These are phyloP conservation scores for Drosophila ercepeae DNA, from an alignment of 1,140 invertebrate species.

Conservation along the genomic window DNA sequence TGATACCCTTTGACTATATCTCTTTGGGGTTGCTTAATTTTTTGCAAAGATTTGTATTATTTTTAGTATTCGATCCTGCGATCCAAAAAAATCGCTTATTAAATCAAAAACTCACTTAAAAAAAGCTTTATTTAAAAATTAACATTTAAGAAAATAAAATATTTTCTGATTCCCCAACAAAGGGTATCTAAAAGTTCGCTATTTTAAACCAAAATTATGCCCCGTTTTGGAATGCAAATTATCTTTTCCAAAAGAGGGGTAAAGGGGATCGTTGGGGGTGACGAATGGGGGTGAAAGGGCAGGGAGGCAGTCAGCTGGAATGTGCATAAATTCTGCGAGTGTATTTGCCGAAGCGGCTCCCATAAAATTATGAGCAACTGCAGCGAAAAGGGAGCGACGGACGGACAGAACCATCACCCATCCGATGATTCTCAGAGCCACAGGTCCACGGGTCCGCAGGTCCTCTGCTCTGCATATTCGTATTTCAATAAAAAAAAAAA, in stretches of 20 bases:
- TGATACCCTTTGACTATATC: constrained; percentile 5
- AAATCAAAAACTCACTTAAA: too few species aligned
- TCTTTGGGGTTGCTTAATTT: not conserved
- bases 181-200: not conserved
- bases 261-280: not conserved
- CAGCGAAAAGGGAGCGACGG: constrained; percentile 21
- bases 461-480: constrained; percentile 6
- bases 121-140: too few species aligned
- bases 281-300: constrained; percentile 1
- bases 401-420: constrained; percentile 30
- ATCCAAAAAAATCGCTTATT: too few species aligned
- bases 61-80: too few species aligned
- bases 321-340: constrained; percentile 81
- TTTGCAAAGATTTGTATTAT: not conserved
- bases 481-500: constrained; percentile 17
- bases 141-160: too few species aligned
- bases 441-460: constrained; percentile 11
- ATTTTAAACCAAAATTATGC: not conserved
- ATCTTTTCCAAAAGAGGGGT: constrained; percentile 36
- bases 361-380: constrained; percentile 79
- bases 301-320: constrained; percentile 48
- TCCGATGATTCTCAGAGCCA: constrained; percentile 1
- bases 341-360: constrained; percentile 60
- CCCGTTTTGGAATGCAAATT: constrained; percentile 65
- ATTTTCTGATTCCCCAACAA: too few species aligned